These are phyloP conservation scores for Drosophila virilis DNA, from an alignment of 1,140 invertebrate genomes.

Conservation along the genomic window DNA sequence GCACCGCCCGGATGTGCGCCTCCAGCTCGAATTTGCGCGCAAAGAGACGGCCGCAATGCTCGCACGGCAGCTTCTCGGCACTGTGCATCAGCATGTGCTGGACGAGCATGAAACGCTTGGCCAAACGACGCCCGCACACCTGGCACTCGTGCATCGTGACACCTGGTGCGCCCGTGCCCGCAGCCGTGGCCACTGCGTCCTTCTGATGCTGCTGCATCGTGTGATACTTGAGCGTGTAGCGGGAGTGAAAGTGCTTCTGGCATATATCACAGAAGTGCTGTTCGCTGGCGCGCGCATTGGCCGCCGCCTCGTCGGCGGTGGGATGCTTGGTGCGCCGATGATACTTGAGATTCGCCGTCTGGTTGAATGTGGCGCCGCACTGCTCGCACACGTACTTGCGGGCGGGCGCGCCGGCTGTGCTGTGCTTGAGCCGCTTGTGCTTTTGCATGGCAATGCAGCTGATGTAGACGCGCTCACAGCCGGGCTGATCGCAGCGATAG, in stretches of 20 bases:
- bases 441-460: conserved; percentile 73
- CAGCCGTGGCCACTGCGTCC: conserved; percentile 1
- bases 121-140: conserved; percentile 74
- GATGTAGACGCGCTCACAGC: conserved; percentile 71
- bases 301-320: conserved; percentile 63
- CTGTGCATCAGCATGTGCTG: conserved; percentile 82
- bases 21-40: conserved; percentile 76
- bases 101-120: conserved; percentile 78
- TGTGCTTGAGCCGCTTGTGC: conserved; percentile 74
- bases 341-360: conserved; percentile 71
- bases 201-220: conserved; percentile 67
- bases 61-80: conserved; percentile 71
- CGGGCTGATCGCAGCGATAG: conserved; percentile 60
- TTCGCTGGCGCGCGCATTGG: conserved; percentile 39
- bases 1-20: conserved; percentile 78
- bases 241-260: conserved; percentile 77
- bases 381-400: conserved; percentile 72
- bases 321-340: conserved; percentile 77
- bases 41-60: conserved; percentile 75
- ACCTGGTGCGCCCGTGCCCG: not conserved
- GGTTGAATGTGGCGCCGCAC: conserved; percentile 77
- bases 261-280: conserved; percentile 63
- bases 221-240: conserved; percentile 76
- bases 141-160: conserved; percentile 62
- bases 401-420: not conserved